These are phyloP conservation scores for Pluvialis apricaria DNA, from an alignment of 2,113 vertebrate species.

Conservation along the genomic window DNA sequence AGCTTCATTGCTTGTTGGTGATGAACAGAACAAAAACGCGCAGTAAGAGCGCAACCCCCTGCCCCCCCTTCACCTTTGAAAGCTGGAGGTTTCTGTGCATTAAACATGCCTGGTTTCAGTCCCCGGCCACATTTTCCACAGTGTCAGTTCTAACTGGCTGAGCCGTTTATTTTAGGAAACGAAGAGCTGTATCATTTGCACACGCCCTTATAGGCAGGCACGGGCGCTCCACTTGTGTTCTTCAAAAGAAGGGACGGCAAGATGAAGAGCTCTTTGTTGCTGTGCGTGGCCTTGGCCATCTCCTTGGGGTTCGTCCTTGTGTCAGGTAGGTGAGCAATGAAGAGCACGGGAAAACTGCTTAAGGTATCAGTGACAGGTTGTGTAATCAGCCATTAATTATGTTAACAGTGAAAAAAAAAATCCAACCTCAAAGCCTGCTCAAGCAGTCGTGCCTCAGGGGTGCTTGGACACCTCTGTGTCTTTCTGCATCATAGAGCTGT, in stretches of 20 bases:
- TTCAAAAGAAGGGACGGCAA: constrained; percentile 63
- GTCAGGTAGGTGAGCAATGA: constrained; percentile 68
- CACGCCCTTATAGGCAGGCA: constrained; percentile 55
- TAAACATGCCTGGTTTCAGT: constrained; percentile 53
- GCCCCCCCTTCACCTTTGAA: background rate
- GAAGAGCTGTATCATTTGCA: constrained; percentile 54
- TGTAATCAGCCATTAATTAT: background rate
- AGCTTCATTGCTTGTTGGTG: background rate
- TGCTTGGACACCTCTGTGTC: background rate
- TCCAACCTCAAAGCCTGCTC: background rate
- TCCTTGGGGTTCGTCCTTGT: constrained; percentile 58
- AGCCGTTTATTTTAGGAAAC: constrained; percentile 73
- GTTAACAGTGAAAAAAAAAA: background rate
- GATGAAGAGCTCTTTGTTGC: constrained; percentile 69
- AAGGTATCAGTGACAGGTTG: background rate
- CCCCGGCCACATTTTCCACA: constrained; percentile 17
- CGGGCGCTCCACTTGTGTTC: background rate
- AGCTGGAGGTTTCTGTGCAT: background rate
- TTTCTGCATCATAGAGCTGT: background rate
- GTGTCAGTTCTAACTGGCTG: background rate
- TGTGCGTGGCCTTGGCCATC: constrained; percentile 31
- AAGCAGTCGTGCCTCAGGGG: background rate
- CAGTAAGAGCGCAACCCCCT: background rate
- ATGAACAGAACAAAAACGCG: background rate
- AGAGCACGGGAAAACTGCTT: background rate